phyloP scores from a whole-genome alignment of 1,140 invertebrate genomes.

The Orchesella cincta region DNA sequence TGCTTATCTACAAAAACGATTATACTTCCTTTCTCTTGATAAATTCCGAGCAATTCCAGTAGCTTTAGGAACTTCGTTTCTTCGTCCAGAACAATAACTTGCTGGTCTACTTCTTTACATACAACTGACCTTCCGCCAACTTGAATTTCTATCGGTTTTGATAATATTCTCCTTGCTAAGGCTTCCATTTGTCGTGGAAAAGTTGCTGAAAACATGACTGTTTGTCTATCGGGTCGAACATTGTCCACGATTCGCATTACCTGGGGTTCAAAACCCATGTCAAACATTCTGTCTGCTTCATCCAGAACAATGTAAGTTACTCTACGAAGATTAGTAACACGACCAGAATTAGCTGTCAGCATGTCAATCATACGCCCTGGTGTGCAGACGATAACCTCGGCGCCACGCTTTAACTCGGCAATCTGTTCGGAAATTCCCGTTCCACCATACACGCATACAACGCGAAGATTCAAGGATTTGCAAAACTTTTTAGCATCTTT shows the following conservation, averaged over 20 bases:
- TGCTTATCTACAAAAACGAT: constrained; percentile 99
- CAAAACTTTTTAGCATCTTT: constrained; percentile 96
- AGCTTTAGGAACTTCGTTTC: constrained; percentile 98
- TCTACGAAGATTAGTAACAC: constrained; percentile 92
- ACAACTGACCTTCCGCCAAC: constrained; percentile 92
- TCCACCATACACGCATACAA: constrained; percentile 97
- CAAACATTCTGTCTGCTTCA: constrained; percentile 91
- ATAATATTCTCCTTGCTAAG: constrained; percentile 86
- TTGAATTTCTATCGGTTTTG: constrained; percentile 95
- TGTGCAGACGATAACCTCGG: constrained; percentile 98
- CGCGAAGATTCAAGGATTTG: constrained; percentile 79
- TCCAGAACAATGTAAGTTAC: constrained; percentile 97
- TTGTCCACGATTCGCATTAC: constrained; percentile 98
- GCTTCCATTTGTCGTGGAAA: constrained; percentile 99
- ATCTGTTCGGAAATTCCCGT: constrained; percentile 97
- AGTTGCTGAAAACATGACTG: constrained; percentile 98
- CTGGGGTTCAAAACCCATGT: constrained; percentile 99
- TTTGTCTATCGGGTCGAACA: constrained; percentile 93
- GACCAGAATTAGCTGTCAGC: constrained; percentile 91
- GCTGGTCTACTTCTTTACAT: constrained; percentile 96
- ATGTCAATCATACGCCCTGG: constrained; percentile 99
- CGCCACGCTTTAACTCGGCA: constrained; percentile 94
- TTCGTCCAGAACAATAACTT: constrained; percentile 90
- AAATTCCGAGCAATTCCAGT: constrained; percentile 90
- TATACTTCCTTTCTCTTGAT: constrained; percentile 88